These are phyloP conservation scores for Trichomalopsis sarcophagae DNA, from an alignment of 1,140 invertebrate species.

Conservation along the genomic window DNA sequence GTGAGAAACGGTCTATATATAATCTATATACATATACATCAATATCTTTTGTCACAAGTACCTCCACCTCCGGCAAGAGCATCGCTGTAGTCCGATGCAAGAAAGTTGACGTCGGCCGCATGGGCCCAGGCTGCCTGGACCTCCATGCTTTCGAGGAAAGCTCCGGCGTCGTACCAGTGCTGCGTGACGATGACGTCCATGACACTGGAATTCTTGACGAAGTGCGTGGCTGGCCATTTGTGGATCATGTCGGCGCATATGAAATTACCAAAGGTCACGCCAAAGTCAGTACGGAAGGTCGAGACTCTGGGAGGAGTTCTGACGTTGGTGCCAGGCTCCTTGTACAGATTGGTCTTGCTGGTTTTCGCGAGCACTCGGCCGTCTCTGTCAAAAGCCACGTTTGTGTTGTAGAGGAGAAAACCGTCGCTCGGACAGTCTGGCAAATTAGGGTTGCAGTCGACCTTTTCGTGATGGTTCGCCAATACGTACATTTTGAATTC, in stretches of 20 bases:
- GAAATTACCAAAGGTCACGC: constrained; percentile 86
- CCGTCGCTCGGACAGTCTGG: constrained; percentile 66
- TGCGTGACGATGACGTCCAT: constrained; percentile 83
- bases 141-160: constrained; percentile 81
- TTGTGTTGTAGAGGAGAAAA: constrained; percentile 81
- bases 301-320: constrained; percentile 69
- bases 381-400: constrained; percentile 82
- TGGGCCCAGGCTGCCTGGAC: constrained; percentile 77
- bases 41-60: not conserved
- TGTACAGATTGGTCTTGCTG: constrained; percentile 84
- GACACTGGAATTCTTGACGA: constrained; percentile 76
- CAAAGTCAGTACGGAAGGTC: constrained; percentile 87
- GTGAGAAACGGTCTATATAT: no score
- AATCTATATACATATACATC: not conserved
- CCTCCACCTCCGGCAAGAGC: constrained; percentile 70
- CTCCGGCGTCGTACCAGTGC: constrained; percentile 84
- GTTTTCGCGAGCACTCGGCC: constrained; percentile 81
- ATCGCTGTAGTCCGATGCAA: constrained; percentile 76
- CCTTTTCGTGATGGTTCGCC: constrained; percentile 82
- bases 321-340: constrained; percentile 73
- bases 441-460: constrained; percentile 71
- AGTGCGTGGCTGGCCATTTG: constrained; percentile 76
- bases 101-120: constrained; percentile 76
- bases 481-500: constrained; percentile 78
- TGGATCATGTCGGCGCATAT: constrained; percentile 87